Evolutionary conservation across 2,888 invertebrate genomes (phyloP), one percentile per base, ranked within the genome.

Genomic region (Drosophila limbata): DNA sequence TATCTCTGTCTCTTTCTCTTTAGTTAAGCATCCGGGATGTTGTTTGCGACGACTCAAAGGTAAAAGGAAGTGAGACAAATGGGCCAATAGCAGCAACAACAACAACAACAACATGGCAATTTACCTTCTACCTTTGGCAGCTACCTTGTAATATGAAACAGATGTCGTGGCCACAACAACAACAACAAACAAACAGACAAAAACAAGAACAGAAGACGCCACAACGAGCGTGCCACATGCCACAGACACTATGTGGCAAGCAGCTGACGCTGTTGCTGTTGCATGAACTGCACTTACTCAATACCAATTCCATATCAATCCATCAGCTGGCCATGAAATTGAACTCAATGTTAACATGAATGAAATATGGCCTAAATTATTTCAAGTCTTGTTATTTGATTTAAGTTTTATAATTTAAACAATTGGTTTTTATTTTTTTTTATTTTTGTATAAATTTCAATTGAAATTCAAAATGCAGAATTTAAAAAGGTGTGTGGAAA

Each of bases 41-140:
- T 80, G 82, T 78, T 84, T 60, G 61, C 45, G 69, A 69, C 64
- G 73, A 60, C 64, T 51, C 61, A 75, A 79, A 81, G 82, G 88
- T 73, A 87, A 84, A 85, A 89, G 85, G 89, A 89, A 89, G 89
- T 81, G 75, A 87, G 77, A 87, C 87, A 88, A 88, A 86, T 87
- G 87, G 75, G 79, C 79, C 73, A 73, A 50, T 60, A 52, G 17
- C 60, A 65, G 15, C 65, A 64, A 28, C 48, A 72, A 13, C 66
- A 65, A 21, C 61, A 60, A 15, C 59, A 47, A 6, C 44, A 65
- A 11, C 51, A 62, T 33, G 61, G 21, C 60, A 55, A 74, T 74
- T 63, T 33, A 63, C 62, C 52, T 65, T 73, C 57, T 73, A 73
- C 73, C 73, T 75, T 76, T 73, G 59, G 56, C 66, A 61, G 47